phyloP scores from a whole-genome alignment of 2,113 vertebrate genomes.

The Saguinus imperator region DNA sequence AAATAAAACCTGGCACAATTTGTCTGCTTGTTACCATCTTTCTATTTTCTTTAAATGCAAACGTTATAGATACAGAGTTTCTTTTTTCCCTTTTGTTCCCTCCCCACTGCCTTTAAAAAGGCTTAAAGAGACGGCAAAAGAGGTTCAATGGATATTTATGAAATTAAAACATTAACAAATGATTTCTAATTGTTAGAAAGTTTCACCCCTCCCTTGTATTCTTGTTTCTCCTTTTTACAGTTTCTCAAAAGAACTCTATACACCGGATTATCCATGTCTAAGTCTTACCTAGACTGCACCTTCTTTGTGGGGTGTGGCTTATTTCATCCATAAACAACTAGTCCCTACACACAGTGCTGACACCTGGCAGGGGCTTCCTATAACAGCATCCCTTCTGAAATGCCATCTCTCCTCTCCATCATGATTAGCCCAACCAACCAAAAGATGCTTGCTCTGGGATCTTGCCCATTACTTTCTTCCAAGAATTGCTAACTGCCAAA shows the following conservation, averaged over 20 bases:
- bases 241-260: neutral
- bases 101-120: neutral
- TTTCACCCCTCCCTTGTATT: neutral
- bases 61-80: neutral
- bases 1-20: neutral
- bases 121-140: neutral
- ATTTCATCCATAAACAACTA: neutral
- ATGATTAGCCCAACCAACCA: neutral
- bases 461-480: neutral
- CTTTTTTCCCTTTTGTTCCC: neutral
- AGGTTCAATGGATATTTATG: neutral
- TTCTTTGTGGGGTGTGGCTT: neutral
- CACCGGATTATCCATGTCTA: neutral
- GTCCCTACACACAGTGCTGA: neutral
- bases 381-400: neutral
- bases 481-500: neutral
- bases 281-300: neutral
- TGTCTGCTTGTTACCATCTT: neutral
- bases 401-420: neutral
- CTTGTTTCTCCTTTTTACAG: neutral
- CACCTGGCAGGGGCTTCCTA: neutral
- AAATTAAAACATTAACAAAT: neutral
- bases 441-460: neutral
- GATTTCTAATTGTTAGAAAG: neutral
- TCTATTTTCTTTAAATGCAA: neutral